Percentiles rank a stretch among this genome's conserved stretches.
phyloP scores from a whole-genome alignment of 2,888 invertebrate species.

The Orgyia antiqua region DNA sequence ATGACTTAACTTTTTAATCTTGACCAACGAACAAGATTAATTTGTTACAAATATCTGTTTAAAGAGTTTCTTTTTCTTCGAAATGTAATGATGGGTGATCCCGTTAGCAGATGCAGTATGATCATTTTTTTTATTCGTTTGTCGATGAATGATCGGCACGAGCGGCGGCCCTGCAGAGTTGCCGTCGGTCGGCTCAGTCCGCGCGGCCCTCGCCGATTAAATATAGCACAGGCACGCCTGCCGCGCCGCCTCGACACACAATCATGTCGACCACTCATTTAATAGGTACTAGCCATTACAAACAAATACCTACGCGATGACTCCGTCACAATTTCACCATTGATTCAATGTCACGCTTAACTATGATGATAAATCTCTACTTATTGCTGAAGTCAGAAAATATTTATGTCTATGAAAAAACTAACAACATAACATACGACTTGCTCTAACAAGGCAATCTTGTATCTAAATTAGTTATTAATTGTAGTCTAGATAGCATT shows the following conservation, averaged over 20 bases:
- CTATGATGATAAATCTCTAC: background rate
- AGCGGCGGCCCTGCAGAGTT: constrained; percentile 38
- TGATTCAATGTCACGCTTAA: background rate
- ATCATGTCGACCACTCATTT: constrained; percentile 59
- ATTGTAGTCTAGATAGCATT: too few relatives aligned
- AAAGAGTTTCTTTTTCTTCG: too few relatives aligned
- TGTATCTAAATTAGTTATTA: too few relatives aligned
- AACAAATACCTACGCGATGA: constrained; percentile 23
- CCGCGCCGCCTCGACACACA: constrained; percentile 56
- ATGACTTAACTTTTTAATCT: too few relatives aligned
- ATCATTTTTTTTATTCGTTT: constrained; percentile 35
- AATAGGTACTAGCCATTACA: constrained; percentile 28
- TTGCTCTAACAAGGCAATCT: too few relatives aligned
- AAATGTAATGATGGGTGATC: too few relatives aligned
- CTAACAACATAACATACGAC: too few relatives aligned
- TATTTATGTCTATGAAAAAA: too few relatives aligned
- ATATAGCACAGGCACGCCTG: constrained; percentile 70
- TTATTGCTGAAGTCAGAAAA: too few relatives aligned
- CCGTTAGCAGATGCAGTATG: too few relatives aligned
- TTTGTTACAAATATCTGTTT: too few relatives aligned
- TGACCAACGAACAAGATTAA: too few relatives aligned
- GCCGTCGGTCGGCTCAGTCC: constrained; percentile 34
- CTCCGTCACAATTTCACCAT: constrained; percentile 4
- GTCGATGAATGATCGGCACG: constrained; percentile 51
- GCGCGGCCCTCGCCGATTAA: constrained; percentile 66